Conservation (phyloP, 2,113 vertebrate species). For the Cephalopterus ornatus region DNA sequence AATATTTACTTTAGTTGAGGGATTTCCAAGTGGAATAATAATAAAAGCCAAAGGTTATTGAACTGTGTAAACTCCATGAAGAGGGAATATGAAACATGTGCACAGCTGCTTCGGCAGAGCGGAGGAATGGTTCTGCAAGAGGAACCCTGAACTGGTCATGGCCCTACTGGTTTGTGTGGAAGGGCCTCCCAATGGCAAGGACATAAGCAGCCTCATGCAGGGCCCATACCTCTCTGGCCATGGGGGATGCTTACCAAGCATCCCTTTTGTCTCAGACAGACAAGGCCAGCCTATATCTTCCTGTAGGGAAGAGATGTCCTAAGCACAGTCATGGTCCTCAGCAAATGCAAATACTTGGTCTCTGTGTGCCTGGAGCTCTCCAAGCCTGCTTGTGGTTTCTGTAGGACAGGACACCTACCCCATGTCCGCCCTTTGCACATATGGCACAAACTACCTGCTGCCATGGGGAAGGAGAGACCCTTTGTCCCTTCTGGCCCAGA, state of each 20-base stretch:
- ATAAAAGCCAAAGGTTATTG: conserved; percentile 21
- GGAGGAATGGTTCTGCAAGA: not conserved
- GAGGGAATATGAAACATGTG: not conserved
- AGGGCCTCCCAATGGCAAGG: not conserved
- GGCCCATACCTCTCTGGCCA: fast-evolving
- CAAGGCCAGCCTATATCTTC: not conserved
- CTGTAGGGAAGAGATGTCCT: not conserved
- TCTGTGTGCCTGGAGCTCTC: not conserved
- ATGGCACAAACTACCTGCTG: not conserved
- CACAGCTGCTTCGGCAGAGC: fast-evolving
- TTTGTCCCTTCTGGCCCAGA: not conserved
- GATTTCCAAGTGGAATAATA: conserved; percentile 43
- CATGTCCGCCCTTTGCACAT: not conserved
- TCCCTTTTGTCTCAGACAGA: not conserved
- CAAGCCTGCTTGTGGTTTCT: not conserved
- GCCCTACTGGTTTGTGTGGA: not conserved
- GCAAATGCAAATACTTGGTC: not conserved
- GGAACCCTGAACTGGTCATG: not conserved
- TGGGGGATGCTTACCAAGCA: not conserved
- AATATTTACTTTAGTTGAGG: conserved; percentile 57
- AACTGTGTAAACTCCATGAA: not conserved
- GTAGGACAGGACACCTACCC: not conserved
- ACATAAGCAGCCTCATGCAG: not conserved
- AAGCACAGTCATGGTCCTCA: not conserved
- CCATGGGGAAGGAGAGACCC: not conserved